phyloP scores from a whole-genome alignment of 2,797 vertebrate species.

The Decapterus maruadsi region DNA sequence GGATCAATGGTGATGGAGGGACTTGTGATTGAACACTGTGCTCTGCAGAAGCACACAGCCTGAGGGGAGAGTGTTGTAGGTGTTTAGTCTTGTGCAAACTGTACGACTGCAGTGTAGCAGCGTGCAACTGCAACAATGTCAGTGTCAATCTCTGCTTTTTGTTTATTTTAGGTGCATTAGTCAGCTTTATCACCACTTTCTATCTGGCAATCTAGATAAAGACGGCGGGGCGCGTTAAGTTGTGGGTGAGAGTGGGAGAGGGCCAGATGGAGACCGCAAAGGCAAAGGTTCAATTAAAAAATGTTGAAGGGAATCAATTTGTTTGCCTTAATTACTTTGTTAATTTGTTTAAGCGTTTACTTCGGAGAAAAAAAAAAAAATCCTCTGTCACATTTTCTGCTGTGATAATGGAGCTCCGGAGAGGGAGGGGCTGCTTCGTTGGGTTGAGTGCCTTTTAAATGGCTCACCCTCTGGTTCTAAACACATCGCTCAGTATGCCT shows the following conservation, averaged over 20 bases:
- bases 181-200: conserved; percentile 22
- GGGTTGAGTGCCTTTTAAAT: conserved; percentile 78
- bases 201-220: conserved; percentile 48
- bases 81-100: conserved; percentile 47
- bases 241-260: conserved; percentile 35
- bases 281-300: conserved; percentile 74
- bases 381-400: conserved; percentile 72
- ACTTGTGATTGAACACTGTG: conserved; percentile 63
- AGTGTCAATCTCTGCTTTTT: too few species aligned
- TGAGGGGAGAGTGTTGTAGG: conserved; percentile 49
- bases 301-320: conserved; percentile 73
- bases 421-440: conserved; percentile 49
- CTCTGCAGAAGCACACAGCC: conserved; percentile 55
- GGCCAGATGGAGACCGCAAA: conserved; percentile 67
- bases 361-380: conserved; percentile 51
- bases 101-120: conserved; percentile 11
- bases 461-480: conserved; percentile 76
- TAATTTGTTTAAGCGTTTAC: conserved; percentile 79
- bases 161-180: too few species aligned
- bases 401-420: conserved; percentile 67
- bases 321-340: conserved; percentile 82
- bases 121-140: conserved; percentile 5
- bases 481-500: conserved; percentile 71
- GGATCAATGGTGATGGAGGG: conserved; percentile 75
- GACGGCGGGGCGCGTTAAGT: conserved; percentile 19